Evolutionary conservation across 2,888 invertebrate genomes (phyloP), one percentile per base, ranked within the genome.

Genomic region (Apodemia zela): DNA sequence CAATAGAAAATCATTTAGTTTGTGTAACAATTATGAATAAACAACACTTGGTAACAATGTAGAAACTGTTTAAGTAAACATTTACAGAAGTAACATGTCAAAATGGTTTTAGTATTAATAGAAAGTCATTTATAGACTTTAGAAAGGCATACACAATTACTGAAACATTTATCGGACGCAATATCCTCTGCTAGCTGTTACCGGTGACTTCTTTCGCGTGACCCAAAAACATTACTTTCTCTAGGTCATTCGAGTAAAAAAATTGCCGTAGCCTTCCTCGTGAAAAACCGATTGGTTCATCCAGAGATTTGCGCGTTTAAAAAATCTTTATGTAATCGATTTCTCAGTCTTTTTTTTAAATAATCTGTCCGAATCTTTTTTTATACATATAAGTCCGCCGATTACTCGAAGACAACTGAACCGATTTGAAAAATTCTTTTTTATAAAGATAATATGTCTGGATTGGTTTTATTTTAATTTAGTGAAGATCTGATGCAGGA

Each of bases 1-100:
- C 69, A 65, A 68, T 69, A 68, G 68, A 69, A 71, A 70, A 71
- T 67, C 66, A 66, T 68, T 65, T 69, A 67, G 64, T 67, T 71
- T 71, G 70, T 69, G 71, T 69, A 72, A 72, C 67, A 54, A 54
- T 54, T 54, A 54, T 54, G 54, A 54, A 54, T 54, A 54, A 54
- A 54, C 54, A 54, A 54, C 54, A 54, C 54, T 54, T 21, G 7
- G 21, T 54, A 54, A 54, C 54, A 54, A 54, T 54, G 25, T 57
- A 57, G 54, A 57, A 57, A 57, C 54, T 25, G 15, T 21, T 57
- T 57, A 25, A 29, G 25, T 29, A 29, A 57, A 57, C 54, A 57
- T 57, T 57, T 57, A 29, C 5, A 57, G 54, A 57, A 57, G n/a
- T 25, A 15, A 57, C 45, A 47, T 25, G 54, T 57, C 54, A 15